Evolutionary conservation across 2,113 vertebrate genomes (phyloP), one percentile per base, ranked within the genome.

Genomic region (Eidolon helvum): DNA sequence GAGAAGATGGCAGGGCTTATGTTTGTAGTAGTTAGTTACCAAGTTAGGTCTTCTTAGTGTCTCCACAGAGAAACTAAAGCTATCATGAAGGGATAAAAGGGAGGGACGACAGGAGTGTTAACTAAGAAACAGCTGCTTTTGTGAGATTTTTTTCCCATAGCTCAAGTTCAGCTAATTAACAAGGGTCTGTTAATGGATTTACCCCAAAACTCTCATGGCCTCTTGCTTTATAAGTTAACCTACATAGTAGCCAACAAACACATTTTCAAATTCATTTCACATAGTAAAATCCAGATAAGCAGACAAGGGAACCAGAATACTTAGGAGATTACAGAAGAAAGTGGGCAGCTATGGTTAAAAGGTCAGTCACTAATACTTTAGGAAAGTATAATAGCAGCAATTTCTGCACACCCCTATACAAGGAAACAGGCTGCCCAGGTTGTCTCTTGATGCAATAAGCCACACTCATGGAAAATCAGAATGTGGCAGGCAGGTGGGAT

Each of bases 251-350:
- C 57, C 86, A 84, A 91, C 30, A 86, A 91, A 93, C 38, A 94
- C 63, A 96, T 53, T 83, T 79, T 90, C 53, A 90, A 95, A 88
- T 75, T 92, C 40, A 59, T 63, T 93, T 94, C n/a, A 83, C 53
- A 59, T 2, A 90, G 38, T 7, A 86, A 33, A 14, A 85, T 9
- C 12, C 33, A 74, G 66, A 38, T 40, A 28, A 92, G 79, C 21
- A 86, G 45, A 94, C 21, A 24, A 38, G 95, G 92, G 85, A 97
- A 71, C 4, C n/a, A 89, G 72, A 97, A 79, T 66, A 96, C 77
- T 59, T 68, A 48, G 26, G 43, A 66, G 35, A 96, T 38, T 45
- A 93, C 3, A 30, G 40, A 10, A 96, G 9, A 50, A 45, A 94
- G 48, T 7, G 40, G n/a, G 38, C 43, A 93, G 79, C 88, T 59